Base-by-base conservation (phyloP, 2,113 vertebrate genomes). In the Cephalopterus ornatus region DNA sequence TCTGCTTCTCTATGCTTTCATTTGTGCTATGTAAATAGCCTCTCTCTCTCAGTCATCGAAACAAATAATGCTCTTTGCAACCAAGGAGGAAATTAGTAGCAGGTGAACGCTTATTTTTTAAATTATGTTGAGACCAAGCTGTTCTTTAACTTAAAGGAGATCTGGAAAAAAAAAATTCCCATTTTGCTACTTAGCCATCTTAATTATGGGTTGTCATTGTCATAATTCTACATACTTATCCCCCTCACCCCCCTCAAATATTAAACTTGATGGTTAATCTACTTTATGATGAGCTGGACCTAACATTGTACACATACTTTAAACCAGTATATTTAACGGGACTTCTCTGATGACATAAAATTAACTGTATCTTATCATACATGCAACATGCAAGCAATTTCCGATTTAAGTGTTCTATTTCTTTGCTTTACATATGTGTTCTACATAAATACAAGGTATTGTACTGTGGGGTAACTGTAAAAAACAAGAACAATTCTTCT, bases 21-120 rank as follows among this genome's bases (percentile, higher is more conserved):
- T 97, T 88, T 96, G 90, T 92, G 90, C 94, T 96, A 95, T 92
- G 93, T 96, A 96, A 97, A 97, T 96, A 94, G 93, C 93, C 94
- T 95, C 87, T 91, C 94, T 94, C 89, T 92, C 93, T 96, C 94
- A 95, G 66, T 80, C 91, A 96, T 95, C 92, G 84, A 97, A 97
- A 95, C 77, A 96, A 96, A 95, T 92, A 95, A 96, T 44, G 71
- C 74, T 93, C 90, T 92, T 97, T 93, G 94, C 93, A 96, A 96
- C 94, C 82, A 96, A 85, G 78, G 71, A 97, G 94, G 85, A 97
- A 97, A 97, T 96, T 96, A 97, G 95, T 55, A 96, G 96, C 95
- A 96, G 94, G 92, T 96, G 93, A 96, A 93, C 12, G 58, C 55
- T 94, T 95, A 88, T 75, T 96, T 95, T 96, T 93, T 87, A 92